Percentiles rank a stretch among this genome's conserved stretches.
phyloP scores from a whole-genome alignment of 2,113 vertebrate species.

The Amphilophus citrinellus region DNA sequence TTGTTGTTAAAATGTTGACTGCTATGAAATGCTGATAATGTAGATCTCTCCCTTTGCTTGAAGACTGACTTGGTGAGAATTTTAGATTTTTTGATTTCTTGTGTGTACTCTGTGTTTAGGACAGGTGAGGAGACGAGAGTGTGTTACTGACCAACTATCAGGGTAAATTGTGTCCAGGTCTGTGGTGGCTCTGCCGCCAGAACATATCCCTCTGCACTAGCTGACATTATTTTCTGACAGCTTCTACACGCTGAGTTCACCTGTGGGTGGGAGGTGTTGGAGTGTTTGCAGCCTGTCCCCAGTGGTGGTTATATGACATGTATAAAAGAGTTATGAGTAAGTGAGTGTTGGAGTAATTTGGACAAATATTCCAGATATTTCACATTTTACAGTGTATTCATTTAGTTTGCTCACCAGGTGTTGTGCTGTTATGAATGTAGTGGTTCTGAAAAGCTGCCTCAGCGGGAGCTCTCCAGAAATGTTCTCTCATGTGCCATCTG shows the following conservation, averaged over 20 bases:
- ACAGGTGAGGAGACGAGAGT: not conserved
- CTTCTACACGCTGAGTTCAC: conserved; percentile 1
- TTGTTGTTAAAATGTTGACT: not conserved
- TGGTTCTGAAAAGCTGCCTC: conserved; percentile 33
- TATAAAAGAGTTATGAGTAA: not conserved
- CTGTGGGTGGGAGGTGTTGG: not conserved
- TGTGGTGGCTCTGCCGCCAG: conserved; percentile 25
- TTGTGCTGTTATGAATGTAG: conserved; percentile 27
- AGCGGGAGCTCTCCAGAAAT: conserved; percentile 42
- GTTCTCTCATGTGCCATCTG: conserved; percentile 46
- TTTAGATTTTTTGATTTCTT: not conserved
- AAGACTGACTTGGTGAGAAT: not conserved
- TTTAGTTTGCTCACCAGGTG: conserved; percentile 34
- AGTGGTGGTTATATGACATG: not conserved
- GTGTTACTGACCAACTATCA: conserved; percentile 13
- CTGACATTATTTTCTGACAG: conserved; percentile 12
- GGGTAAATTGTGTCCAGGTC: conserved; percentile 53
- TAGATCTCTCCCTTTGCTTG: not conserved
- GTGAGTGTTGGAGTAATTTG: not conserved
- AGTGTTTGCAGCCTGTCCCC: not conserved
- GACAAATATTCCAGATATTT: not conserved
- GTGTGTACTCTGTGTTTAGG: conserved; percentile 4
- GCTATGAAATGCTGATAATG: not conserved
- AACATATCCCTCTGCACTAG: conserved; percentile 21
- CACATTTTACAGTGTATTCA: not conserved